These are phyloP conservation scores for Caenorhabditis uteleia DNA, from an alignment of 2,888 invertebrate genomes.

Conservation along the genomic window DNA sequence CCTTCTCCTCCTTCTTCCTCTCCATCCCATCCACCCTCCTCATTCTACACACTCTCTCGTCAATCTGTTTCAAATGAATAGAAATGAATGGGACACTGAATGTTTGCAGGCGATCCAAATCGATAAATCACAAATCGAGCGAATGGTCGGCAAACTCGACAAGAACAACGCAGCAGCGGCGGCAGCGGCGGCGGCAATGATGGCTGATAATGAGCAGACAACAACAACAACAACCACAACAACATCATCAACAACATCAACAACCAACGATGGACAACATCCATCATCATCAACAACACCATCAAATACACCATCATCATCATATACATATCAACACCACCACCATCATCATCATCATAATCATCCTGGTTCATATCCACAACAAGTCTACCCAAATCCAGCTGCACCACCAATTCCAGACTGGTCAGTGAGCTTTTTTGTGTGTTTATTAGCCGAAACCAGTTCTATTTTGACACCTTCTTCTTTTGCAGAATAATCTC, in stretches of 20 bases:
- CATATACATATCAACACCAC: no score
- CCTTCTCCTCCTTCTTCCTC: no score
- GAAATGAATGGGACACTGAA: no score
- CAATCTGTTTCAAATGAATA: no score
- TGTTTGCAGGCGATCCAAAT: slow-evolving; percentile 58
- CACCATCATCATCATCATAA: no score
- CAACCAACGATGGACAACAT: no score
- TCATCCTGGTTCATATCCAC: slow-evolving; percentile 1
- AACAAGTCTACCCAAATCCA: slow-evolving; percentile 1
- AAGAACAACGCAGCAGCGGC: slow-evolving; percentile 22
- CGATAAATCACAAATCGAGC: slow-evolving; percentile 49
- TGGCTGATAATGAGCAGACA: no score
- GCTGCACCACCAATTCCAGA: slow-evolving; percentile 36
- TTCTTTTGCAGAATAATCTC: not conserved
- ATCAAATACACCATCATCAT: slow-evolving; percentile 4
- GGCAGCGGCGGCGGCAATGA: slow-evolving; percentile 1
- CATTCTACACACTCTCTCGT: no score
- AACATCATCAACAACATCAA: no score
- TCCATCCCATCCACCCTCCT: no score
- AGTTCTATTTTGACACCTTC: not conserved
- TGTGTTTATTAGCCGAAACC: slow-evolving; percentile 2
- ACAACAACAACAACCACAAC: no score
- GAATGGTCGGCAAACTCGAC: slow-evolving; percentile 46
- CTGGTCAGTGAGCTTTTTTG: slow-evolving; percentile 24
- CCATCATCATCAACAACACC: slow-evolving; percentile 15